A percentile compares a stretch with the other conserved stretches of the same genome.
These are phyloP conservation scores for Oriolus oriolus DNA, from an alignment of 2,113 vertebrate species.

Conservation along the genomic window DNA sequence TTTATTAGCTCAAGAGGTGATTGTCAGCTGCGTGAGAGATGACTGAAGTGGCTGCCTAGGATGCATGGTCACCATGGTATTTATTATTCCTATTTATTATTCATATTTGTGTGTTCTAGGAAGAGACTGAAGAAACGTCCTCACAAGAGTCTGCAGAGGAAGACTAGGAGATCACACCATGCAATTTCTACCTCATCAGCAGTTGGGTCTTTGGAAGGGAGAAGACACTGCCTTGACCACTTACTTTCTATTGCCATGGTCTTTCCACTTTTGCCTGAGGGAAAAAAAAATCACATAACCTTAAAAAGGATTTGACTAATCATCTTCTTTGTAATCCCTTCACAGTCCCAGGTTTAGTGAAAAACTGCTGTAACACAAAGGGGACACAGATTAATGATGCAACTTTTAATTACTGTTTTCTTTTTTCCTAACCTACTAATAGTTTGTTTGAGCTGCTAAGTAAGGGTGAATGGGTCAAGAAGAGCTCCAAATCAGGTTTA, in stretches of 20 bases:
- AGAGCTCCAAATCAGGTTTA: slow-evolving; percentile 67
- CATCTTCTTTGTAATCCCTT: slow-evolving; percentile 78
- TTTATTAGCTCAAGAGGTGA: background rate
- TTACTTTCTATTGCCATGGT: slow-evolving; percentile 79
- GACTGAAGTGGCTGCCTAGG: background rate
- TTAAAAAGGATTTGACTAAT: slow-evolving; percentile 80
- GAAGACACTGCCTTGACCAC: slow-evolving; percentile 93
- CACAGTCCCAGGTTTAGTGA: slow-evolving; percentile 82
- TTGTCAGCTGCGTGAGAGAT: background rate
- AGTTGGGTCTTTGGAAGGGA: slow-evolving; percentile 92
- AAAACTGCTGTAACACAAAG: slow-evolving; percentile 84
- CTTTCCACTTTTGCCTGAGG: slow-evolving; percentile 76
- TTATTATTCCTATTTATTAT: slow-evolving; percentile 7
- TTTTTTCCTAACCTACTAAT: slow-evolving; percentile 79
- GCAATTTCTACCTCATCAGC: slow-evolving; percentile 95
- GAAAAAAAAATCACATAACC: slow-evolving; percentile 59
- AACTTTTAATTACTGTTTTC: slow-evolving; percentile 77
- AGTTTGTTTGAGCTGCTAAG: slow-evolving; percentile 77
- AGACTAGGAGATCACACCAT: slow-evolving; percentile 79
- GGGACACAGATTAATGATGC: slow-evolving; percentile 81
- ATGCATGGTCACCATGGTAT: background rate
- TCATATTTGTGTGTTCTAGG: slow-evolving; percentile 72
- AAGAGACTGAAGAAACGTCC: slow-evolving; percentile 85
- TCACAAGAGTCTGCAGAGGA: slow-evolving; percentile 88
- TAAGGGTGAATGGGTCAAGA: slow-evolving; percentile 72